Percentiles rank a stretch among this genome's conserved stretches.
Conservation (phyloP, 2,113 vertebrate genomes). For the Herpailurus yagouaroundi region DNA sequence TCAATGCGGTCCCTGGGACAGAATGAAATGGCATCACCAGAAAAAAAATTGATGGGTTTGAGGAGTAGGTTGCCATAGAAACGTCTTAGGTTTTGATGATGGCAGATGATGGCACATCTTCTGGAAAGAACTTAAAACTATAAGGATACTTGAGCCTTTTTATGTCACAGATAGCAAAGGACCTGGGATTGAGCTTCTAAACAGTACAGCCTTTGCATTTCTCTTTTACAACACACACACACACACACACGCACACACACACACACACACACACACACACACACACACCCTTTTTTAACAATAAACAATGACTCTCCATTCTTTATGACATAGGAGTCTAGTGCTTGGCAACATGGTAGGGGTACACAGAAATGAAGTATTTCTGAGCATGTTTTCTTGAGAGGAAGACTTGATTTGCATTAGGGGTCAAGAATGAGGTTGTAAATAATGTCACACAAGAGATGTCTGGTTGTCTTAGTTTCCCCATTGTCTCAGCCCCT, state of each 20-base stretch:
- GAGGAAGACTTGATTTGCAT: neutral
- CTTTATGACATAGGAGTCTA: neutral
- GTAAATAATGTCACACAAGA: neutral
- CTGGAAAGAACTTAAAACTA: conserved; percentile 12
- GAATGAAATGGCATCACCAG: conserved; percentile 40
- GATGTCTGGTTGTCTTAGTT: neutral
- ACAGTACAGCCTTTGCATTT: neutral
- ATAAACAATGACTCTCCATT: neutral
- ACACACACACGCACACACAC: neutral
- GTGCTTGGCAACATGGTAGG: neutral
- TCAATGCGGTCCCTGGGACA: neutral
- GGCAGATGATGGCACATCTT: conserved; percentile 49
- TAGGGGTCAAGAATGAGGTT: neutral
- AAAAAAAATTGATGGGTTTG: conserved; percentile 45
- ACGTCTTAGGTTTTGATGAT: conserved; percentile 51
- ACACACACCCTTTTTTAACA: neutral
- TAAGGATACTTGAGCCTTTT: conserved; percentile 33
- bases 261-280: neutral
- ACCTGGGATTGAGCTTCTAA: neutral
- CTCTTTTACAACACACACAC: neutral
- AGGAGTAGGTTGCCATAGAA: conserved; percentile 67
- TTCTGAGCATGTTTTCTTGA: neutral
- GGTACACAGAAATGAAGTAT: neutral
- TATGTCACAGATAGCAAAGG: neutral
- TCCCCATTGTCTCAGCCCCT: neutral